Base-by-base conservation (phyloP, 2,113 vertebrate genomes). In the Anser brachyrhynchus region DNA sequence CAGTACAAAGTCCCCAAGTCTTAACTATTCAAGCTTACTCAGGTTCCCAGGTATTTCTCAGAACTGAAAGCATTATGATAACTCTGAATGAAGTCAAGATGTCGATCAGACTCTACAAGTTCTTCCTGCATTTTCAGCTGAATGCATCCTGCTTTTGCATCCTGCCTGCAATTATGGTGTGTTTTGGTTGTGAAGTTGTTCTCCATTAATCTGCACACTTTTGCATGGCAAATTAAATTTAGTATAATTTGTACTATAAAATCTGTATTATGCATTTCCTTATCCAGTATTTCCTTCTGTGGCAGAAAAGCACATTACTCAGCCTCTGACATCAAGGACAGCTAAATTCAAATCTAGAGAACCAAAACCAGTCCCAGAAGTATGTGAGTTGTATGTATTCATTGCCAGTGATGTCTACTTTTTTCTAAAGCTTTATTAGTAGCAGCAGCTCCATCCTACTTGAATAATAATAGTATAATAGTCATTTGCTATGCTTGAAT, bases 291-390 rank as follows among this genome's bases (percentile, higher is more conserved):
- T 37, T 49, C 93, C 90, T 91, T 84, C 43, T 75, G 84, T 61
- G 35, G 11, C 58, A 80, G 55, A 31, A 85, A 92, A 85, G 54
- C 20, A 71, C 49, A 65, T 91, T 93, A 61, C 25, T 91, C 84
- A 84, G 52, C 26, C 66, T 84, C 87, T 64, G 72, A 78, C 70
- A 51, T 74, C 86, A 86, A 92, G 41, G 52, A 62, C 65, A 46
- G n/a, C 95, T 91, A 78, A 72, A 92, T 72, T 95, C 65, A 91
- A 95, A 87, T 39, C 61, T 57, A 35, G 66, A 83, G 66, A 88
- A 76, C 25, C 12, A 74, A 83, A 92, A 43, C 23, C 29, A 84
- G 28, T 61, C 58, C 58, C 84, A 76, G 61, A 73, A 89, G 15
- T 22, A 58, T 10, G 33, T 74, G 55, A 65, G 21, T 55, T 67